These are phyloP conservation scores for Anisognathus igniventris DNA, from an alignment of 2,797 vertebrate species.

Conservation along the genomic window DNA sequence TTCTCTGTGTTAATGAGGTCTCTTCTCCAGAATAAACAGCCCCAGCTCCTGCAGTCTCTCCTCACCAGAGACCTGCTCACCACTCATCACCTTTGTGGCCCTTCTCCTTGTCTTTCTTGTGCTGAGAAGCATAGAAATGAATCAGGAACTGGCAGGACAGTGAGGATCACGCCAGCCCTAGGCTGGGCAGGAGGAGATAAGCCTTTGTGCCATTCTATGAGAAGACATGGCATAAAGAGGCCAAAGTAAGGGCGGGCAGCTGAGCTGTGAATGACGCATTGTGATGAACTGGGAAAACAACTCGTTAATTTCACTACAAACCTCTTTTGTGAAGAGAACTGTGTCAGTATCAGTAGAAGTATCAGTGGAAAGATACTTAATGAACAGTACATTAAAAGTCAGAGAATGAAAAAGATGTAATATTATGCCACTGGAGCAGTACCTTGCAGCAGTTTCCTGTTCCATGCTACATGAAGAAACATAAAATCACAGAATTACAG, in stretches of 20 bases:
- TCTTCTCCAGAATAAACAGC: not conserved
- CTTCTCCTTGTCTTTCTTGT: not conserved
- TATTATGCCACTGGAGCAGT: not conserved
- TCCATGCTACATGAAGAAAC: not conserved
- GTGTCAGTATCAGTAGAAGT: not conserved
- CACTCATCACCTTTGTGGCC: not conserved
- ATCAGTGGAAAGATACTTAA: not conserved
- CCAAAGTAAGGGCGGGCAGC: not conserved
- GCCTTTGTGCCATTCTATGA: not conserved
- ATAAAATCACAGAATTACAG: not conserved
- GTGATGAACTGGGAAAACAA: not conserved
- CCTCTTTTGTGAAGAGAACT: not conserved
- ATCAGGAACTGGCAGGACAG: too few species aligned
- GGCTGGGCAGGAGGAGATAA: not conserved
- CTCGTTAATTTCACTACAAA: rapidly evolving
- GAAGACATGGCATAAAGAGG: rapidly evolving
- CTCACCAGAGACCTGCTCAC: not conserved
- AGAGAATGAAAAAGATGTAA: not conserved
- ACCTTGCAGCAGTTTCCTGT: not conserved
- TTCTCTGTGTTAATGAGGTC: not conserved
- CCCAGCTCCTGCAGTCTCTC: rapidly evolving
- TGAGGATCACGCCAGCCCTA: rapidly evolving
- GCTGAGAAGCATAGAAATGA: not conserved
- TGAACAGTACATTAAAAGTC: not conserved
- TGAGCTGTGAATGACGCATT: rapidly evolving